Conservation (phyloP, 2,113 vertebrate genomes). For the Eleginops maclovinus region DNA sequence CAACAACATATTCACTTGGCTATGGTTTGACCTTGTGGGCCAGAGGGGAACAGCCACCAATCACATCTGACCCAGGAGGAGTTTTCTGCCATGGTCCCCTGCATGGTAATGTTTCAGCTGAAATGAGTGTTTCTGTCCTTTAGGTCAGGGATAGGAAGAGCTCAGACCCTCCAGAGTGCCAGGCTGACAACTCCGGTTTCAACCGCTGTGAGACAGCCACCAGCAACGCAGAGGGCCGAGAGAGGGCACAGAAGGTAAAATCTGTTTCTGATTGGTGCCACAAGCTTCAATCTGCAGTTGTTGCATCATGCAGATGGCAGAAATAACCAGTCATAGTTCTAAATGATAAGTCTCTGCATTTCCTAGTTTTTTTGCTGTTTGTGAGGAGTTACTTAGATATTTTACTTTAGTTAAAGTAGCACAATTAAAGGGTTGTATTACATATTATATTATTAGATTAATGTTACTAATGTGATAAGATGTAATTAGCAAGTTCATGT, state of each 20-base stretch:
- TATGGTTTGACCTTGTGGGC: not conserved
- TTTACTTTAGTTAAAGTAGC: not conserved
- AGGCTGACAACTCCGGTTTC: constrained; percentile 71
- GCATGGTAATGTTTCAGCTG: not conserved
- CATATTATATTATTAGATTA: not conserved
- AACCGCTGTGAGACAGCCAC: constrained; percentile 64
- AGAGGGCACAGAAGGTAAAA: constrained; percentile 70
- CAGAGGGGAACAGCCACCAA: not conserved
- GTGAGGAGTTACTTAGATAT: not conserved
- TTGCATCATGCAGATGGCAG: not conserved
- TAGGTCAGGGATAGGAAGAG: constrained; percentile 78
- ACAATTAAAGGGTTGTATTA: not conserved
- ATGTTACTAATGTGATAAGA: too few species aligned
- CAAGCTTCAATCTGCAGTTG: not conserved
- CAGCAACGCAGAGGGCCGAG: constrained; percentile 51
- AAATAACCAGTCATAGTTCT: not conserved
- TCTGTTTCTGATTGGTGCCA: not conserved
- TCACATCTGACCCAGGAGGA: not conserved
- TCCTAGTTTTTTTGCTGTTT: not conserved
- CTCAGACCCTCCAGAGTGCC: constrained; percentile 63
- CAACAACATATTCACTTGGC: not conserved
- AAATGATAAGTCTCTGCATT: not conserved
- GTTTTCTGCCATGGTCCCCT: too few species aligned
- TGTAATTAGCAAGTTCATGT: too few species aligned
- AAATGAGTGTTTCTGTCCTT: constrained; percentile 20